phyloP scores from a whole-genome alignment of 1,140 invertebrate genomes.

The Zaprionus lachaisei region DNA sequence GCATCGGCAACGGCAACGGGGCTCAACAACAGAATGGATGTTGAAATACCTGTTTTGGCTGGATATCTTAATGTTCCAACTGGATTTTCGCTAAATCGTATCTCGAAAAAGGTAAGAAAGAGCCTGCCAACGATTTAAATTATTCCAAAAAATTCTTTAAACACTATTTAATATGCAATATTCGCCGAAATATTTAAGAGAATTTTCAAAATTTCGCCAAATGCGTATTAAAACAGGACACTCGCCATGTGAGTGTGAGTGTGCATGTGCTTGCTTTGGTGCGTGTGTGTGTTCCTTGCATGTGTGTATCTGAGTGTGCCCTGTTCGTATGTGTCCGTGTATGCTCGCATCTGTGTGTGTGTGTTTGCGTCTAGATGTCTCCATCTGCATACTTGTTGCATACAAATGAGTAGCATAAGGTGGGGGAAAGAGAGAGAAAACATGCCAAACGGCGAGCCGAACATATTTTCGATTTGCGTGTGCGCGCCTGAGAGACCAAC shows the following conservation, averaged over 20 bases:
- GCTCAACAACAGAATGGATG: conserved; percentile 78
- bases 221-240: conserved; percentile 67
- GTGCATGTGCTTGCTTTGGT: conserved; percentile 1
- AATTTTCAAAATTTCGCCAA: conserved; percentile 23
- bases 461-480: conserved; percentile 59
- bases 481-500: conserved; percentile 49
- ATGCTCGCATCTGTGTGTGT: neutral
- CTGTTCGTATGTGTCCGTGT: conserved; percentile 1
- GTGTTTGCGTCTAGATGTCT: conserved; percentile 42
- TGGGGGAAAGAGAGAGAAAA: conserved; percentile 36
- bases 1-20: conserved; percentile 41
- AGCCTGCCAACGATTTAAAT: conserved; percentile 23
- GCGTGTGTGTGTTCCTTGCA: conserved; percentile 13
- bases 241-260: conserved; percentile 10
- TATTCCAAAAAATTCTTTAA: conserved; percentile 26
- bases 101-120: conserved; percentile 81
- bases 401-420: conserved; percentile 69
- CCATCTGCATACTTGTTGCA: conserved; percentile 71
- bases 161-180: conserved; percentile 23
- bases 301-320: conserved; percentile 23
- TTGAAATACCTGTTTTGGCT: conserved; percentile 84
- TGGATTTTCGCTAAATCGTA: conserved; percentile 84
- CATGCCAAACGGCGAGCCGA: conserved; percentile 41
- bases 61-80: conserved; percentile 84
- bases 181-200: conserved; percentile 11